Evolutionary conservation across 2,113 vertebrate species (phyloP), one percentile per base, ranked within the genome.

Genomic region (Atrichornis clamosus): DNA sequence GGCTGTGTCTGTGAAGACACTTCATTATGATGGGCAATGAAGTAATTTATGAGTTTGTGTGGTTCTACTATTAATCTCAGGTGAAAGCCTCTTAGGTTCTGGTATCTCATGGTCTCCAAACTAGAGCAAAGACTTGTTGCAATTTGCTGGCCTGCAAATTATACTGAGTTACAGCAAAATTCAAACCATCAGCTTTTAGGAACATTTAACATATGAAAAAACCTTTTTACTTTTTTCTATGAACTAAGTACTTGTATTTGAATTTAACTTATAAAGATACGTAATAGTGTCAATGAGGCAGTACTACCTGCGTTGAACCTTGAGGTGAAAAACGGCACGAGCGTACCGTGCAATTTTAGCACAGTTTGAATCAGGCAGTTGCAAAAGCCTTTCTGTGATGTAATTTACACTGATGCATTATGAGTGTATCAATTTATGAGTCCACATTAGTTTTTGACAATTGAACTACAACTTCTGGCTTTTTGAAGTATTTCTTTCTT

Each of bases 301-400:
- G n/a, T 52, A 82, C 21, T 55, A 44, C 4, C 35, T 55, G 52
- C 73, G 55, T 19, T 68, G 82, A 89, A n/a, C 32, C 47, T 33
- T 3, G 6, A 41, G 17, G 33, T 80, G 47, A 50, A 72, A 64
- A 79, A 39, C 10, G 18, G 15, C 0, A 0, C 1, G 3, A 24
- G 16, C 18, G 16, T 30, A 42, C 27, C 4, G 14, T n/a, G 13
- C 7, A 13, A 11, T 56, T 82, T 77, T 62, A 46, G 55, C 65
- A 8, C 18, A 35, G 19, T 69, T 82, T 83, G 20, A 73, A 69
- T 68, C 13, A 15, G 50, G 12, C 46, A 56, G 59, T 64, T 91
- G 76, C 35, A 83, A 89, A 91, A 83, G 32, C 24, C 22, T 73
- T 92, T 64, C 44, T 11, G 2, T 88, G 18, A 24, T 47, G 2